phyloP scores from a whole-genome alignment of 2,113 vertebrate genomes.

The Eudyptes chrysolophus region DNA sequence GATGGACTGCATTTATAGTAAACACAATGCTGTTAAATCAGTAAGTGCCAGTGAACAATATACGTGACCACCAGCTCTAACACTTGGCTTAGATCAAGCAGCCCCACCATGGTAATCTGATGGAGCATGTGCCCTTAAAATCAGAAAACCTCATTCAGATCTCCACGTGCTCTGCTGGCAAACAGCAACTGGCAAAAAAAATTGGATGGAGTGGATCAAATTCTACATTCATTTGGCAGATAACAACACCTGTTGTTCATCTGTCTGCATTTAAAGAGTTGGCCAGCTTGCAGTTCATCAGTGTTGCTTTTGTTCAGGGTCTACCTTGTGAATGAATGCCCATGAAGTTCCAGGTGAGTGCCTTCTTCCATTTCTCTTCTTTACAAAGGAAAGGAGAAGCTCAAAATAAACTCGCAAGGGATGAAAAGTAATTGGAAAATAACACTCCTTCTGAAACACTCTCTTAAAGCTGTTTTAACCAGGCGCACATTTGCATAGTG shows the following conservation, averaged over 20 bases:
- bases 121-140: background rate
- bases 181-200: background rate
- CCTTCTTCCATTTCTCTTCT: background rate
- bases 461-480: background rate
- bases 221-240: background rate
- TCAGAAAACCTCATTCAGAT: background rate
- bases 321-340: background rate
- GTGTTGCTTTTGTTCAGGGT: background rate
- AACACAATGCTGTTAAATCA: background rate
- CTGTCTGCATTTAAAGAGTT: background rate
- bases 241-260: background rate
- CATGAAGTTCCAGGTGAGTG: background rate
- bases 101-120: background rate
- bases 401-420: background rate
- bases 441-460: background rate
- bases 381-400: background rate
- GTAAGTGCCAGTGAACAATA: background rate
- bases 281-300: background rate
- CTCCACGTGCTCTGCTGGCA: background rate
- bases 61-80: background rate
- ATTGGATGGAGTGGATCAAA: background rate
- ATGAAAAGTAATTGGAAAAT: background rate
- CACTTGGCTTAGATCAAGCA: background rate
- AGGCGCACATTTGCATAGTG: background rate
- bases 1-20: background rate